Base-by-base conservation (phyloP, 2,888 invertebrate genomes). In the Orchestes rusci region DNA sequence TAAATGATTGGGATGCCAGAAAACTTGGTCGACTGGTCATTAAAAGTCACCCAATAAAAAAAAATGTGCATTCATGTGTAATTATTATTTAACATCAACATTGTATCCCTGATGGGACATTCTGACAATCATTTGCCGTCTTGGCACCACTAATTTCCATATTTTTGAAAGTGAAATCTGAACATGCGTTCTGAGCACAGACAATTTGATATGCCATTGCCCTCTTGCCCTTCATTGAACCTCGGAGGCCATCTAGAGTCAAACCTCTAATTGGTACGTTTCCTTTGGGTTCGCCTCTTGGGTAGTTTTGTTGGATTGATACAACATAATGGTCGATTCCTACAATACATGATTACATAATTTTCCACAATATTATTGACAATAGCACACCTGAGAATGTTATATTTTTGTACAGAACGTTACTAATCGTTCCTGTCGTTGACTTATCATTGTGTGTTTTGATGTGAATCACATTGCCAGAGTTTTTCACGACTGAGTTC, bases 301-400 rank as follows among this genome's bases (percentile, higher is more conserved):
- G 45, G 15, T 56, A 56, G 30, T 56, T 53, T 30, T 54, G 45
- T 41, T 55, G 54, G 16, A 56, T 41, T 7, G 42, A 48, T 10
- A 53, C 39, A 3, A 41, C 56, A 27, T 36, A 56, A 3, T 46
- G 48, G 8, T 34, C 40, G n/a, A 54, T 53, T 15, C 45, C 52
- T 54, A 29, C n/a, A 38, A 53, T 53, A 16, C 13, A 31, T 23
- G 27, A 10, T 23, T 23, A 8, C 7, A 8, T 23, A 10, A 23
- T 23, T 23, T 23, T 7, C 27, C 27, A 23, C 27, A 7, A 23
- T 7, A 23, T 23, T 10, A 8, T 23, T 10, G 10, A 23, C 10
- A 23, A n/a, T n/a, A 20, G 3, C 17, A 31, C 5, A 50, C 45
- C 40, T 16, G 18, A 33, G 16, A 46, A 44, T 17, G 27, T 35